Base-by-base conservation (phyloP, 2,797 vertebrate species). In the Neostethus bicornis region DNA sequence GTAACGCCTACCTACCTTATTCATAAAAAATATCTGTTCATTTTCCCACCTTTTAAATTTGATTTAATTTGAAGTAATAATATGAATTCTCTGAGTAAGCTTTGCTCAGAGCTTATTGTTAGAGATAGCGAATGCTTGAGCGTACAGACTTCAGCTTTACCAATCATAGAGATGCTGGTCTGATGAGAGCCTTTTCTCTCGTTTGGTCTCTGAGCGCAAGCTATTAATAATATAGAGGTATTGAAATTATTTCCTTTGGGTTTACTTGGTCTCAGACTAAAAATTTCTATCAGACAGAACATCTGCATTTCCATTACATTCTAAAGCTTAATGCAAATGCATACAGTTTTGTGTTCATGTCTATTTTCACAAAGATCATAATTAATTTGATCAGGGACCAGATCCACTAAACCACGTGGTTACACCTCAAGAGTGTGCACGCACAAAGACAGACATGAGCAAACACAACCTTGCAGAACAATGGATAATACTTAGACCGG, bases 1-100 rank as follows among this genome's bases (percentile, higher is more conserved):
- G 20, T 25, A 62, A 84, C 75, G 79, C 80, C 73, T 66, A 72
- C 70, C 55, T 55, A 63, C 32, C 56, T 66, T 64, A 77, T 77
- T 70, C 19, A 67, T 76, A 66, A 62, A 73, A 74, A 79, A 26
- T 83, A 31, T 48, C 9, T 49, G 23, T 38, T 67, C 43, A 38
- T 72, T 51, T 54, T 63, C 28, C 39, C 13, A 23, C 19, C 24
- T 51, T 35, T 57, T 62, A 19, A 72, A 50, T 28, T 61, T 39
- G 24, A 47, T 65, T 61, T 45, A 44, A 77, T 70, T 60, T 67
- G n/a, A 19, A 8, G 28, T 28, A 66, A 60, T 39, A n/a, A 51
- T 61, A 62, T 60, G 1, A 46, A 28, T 54, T 41, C 20, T 38
- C 8, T 38, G 25, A 53, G 69, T 57, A 25, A 28, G 41, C 6